A percentile compares a stretch with the other conserved stretches of the same genome.
Evolutionary conservation across 2,797 vertebrate species (phyloP).

Genomic region (Ceryle rudis): DNA sequence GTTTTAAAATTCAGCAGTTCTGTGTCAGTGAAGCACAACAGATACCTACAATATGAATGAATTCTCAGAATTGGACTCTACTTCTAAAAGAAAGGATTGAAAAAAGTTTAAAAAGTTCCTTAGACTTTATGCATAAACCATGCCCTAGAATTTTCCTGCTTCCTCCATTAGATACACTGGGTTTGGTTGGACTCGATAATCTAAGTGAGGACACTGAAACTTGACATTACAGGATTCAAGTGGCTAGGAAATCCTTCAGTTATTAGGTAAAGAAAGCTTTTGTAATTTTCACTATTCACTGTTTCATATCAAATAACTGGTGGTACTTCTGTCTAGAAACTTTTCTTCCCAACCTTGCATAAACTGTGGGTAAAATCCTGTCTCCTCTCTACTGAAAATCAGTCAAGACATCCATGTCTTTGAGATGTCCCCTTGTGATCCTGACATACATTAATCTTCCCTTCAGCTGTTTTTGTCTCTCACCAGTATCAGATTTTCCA

Average conservation of each 20-base stretch:
- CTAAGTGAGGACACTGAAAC: neutral
- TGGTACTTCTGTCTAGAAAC: neutral
- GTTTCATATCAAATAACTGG: neutral
- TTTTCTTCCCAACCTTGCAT: neutral
- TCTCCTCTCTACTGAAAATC: neutral
- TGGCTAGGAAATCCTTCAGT: neutral
- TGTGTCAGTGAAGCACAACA: neutral
- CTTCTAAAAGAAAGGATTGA: neutral
- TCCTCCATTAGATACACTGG: neutral
- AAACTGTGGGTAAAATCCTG: neutral
- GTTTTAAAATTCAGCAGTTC: neutral
- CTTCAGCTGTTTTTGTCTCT: neutral
- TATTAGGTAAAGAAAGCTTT: neutral
- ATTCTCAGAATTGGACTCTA: neutral
- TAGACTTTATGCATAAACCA: neutral
- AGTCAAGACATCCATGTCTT: neutral
- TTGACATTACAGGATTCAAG: neutral
- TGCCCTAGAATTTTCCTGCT: neutral
- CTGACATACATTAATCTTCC: neutral
- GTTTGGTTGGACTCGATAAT: neutral
- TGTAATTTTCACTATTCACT: neutral
- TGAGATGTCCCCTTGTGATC: neutral
- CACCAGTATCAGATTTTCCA: neutral
- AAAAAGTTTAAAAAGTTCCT: neutral
- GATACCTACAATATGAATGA: neutral